Base-by-base conservation (phyloP, 2,113 vertebrate species). In the Xiphorhynchus elegans region DNA sequence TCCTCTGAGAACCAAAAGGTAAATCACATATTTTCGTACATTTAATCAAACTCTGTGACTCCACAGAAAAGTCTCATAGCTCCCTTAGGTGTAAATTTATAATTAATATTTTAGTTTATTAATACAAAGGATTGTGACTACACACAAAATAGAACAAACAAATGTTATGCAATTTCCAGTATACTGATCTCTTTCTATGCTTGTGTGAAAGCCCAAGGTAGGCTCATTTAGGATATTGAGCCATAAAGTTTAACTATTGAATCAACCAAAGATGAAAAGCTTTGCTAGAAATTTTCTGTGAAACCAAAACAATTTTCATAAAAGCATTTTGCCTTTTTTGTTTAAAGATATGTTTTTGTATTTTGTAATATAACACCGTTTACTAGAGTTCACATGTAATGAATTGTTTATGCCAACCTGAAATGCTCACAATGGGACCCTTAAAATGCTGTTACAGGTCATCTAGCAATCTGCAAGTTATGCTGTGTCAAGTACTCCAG, bases 1-100 rank as follows among this genome's bases (percentile, higher is more conserved):
- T 40, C 64, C 25, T 74, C 75, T 91, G 75, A 96, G 59, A 94
- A 73, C 28, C 52, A 46, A 63, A 4, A 29, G 20, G 60, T 77
- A 86, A 81, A 96, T 89, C 78, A 59, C 94, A 33, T 59, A 37
- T 87, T 97, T 94, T 94, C 80, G 94, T 94, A 44, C 20, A 73
- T 97, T 94, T 95, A 97, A 96, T 98, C 97, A 98, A 98, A 98
- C 97, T 97, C 81, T 75, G 49, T 97, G 97, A 95, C 98, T 98
- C 97, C 97, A 89, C 90, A 90, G 39, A 74, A 89, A 67, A 97
- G 90, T 76, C 40, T 91, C 70, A 33, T 9, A 68, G 11, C 68
- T 94, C 93, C 90, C 89, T 95, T 86, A 81, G 95, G 93, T 94
- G 70, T n/a, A 96, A 90, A 98, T 97, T 95, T 95, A 64, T 94